Evolutionary conservation across 2,797 vertebrate genomes (phyloP).

Genomic region (Rhynchonycteris naso): DNA sequence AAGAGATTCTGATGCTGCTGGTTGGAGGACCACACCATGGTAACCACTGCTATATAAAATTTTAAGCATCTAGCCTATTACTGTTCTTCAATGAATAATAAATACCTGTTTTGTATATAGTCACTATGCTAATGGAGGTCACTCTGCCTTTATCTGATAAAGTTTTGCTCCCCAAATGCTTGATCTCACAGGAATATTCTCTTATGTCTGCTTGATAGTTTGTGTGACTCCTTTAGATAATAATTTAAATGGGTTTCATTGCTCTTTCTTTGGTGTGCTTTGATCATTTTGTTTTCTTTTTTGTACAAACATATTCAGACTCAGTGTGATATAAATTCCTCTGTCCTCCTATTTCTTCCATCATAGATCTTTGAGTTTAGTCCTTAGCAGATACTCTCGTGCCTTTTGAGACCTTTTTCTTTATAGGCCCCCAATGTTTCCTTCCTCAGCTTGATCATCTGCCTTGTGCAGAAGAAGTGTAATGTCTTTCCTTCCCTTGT

Average conservation of each 20-base stretch:
- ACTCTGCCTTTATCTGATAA: not conserved
- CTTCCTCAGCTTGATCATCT: conserved; percentile 44
- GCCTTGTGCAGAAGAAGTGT: conserved; percentile 5
- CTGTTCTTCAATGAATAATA: not conserved
- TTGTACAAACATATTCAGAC: not conserved
- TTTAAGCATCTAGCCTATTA: not conserved
- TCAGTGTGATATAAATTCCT: not conserved
- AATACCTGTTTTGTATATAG: not conserved
- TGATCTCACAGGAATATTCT: not conserved
- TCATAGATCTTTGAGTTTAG: not conserved
- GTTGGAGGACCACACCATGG: not conserved
- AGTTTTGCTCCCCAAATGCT: not conserved
- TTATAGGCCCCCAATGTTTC: not conserved
- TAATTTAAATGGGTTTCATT: not conserved
- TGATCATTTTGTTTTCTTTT: not conserved
- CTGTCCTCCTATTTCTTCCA: not conserved
- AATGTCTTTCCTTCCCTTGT: conserved; percentile 61
- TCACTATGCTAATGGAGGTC: not conserved
- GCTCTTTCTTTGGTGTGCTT: not conserved
- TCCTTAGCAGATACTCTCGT: not conserved
- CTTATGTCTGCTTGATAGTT: not conserved
- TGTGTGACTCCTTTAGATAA: not conserved
- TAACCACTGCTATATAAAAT: not conserved
- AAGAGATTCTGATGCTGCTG: not conserved
- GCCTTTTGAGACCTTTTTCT: not conserved